Base-by-base conservation (phyloP, 2,797 vertebrate genomes). In the Lycodopsis pacificus region DNA sequence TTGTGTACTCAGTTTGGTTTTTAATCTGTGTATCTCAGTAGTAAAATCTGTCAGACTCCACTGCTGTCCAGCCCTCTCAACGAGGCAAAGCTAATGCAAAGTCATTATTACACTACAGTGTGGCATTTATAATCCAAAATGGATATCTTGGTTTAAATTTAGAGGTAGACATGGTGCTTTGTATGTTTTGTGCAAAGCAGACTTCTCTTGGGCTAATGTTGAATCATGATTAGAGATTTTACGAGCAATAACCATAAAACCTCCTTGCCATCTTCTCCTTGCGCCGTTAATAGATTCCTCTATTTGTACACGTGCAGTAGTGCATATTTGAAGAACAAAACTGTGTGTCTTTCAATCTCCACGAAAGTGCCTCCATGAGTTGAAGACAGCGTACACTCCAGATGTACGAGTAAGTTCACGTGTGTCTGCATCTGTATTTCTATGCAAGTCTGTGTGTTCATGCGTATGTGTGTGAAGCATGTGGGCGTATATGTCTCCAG, bases 341-440 rank as follows among this genome's bases (percentile, higher is more conserved):
- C 67, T 22, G 30, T 73, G 57, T n/a, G 13, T 14, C 20, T 56
- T 72, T 65, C 4, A 6, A n/a, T 71, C 57, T 66, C n/a, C 32
- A 34, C 68, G 49, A 68, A 34, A 51, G 46, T 27, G 46, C 46
- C 42, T 80, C 76, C 49, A 53, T 30, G 56, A 68, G 25, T 57
- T 75, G 42, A 77, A 76, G 65, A 51, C 27, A 10, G 40, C 8
- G 12, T 34, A 54, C 62, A 81, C 79, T 82, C 73, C 82, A 86
- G 82, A 87, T 85, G 76, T 38, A 71, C 8, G 12, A 71, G 51
- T 1, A n/a, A 22, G 42, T 81, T 77, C 67, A 71, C 49, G 4
- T 80, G 82, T 86, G 75, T 85, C 79, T 48, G 73, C 82, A 83
- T 91, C 77, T 85, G 80, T 73, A 79, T 86, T 79, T 81, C 42